These are phyloP conservation scores for Apodemia duryi DNA, from an alignment of 2,888 invertebrate species.

Conservation along the genomic window DNA sequence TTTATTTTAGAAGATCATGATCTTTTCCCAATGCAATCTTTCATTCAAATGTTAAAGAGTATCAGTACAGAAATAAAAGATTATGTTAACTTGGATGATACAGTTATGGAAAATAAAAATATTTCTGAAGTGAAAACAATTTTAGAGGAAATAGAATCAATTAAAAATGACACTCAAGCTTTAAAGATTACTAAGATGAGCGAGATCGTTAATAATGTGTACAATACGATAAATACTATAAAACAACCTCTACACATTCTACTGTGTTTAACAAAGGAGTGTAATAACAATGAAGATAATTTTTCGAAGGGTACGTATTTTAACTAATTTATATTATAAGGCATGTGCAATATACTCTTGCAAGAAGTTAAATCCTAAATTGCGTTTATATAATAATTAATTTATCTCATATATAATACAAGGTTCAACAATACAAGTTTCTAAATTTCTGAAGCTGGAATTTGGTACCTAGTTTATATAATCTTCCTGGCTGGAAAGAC, in stretches of 20 bases:
- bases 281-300: slow-evolving; percentile 32
- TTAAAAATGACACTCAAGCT: neutral
- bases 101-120: neutral
- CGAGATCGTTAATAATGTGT: neutral
- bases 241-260: slow-evolving; percentile 43
- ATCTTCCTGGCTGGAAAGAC: no score
- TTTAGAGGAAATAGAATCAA: neutral
- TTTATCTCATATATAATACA: no score
- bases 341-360: no score
- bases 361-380: no score
- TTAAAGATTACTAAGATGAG: neutral
- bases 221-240: slow-evolving; percentile 15
- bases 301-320: slow-evolving; percentile 48
- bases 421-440: no score
- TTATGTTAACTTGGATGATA: neutral
- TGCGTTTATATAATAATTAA: no score
- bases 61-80: neutral
- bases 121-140: neutral
- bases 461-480: no score
- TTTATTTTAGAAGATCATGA: neutral
- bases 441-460: no score
- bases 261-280: neutral
- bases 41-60: neutral
- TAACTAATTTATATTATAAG: no score
- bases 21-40: neutral